A percentile compares a stretch with the other conserved stretches of the same genome.
Conservation (phyloP, 2,888 invertebrate species). For the Xestia rhomboidea region DNA sequence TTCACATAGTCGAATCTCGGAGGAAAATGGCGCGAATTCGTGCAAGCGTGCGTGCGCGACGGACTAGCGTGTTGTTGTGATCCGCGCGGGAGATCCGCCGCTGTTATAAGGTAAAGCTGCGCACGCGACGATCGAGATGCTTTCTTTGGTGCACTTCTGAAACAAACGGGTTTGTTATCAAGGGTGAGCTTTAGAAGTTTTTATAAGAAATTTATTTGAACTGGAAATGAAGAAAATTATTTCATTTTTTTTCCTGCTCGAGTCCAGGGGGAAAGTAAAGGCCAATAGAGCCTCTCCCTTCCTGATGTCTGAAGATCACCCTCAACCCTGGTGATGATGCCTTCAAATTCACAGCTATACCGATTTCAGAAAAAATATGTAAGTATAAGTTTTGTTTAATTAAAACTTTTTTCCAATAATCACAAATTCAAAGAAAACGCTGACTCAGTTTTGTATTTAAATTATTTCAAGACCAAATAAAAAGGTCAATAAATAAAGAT, state of each 20-base stretch:
- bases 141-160: slow-evolving; percentile 68
- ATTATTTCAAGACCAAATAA: slow-evolving; percentile 41
- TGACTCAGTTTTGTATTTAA: slow-evolving; percentile 21
- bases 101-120: slow-evolving; percentile 65
- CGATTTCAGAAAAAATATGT: neutral
- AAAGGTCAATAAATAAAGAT: slow-evolving; percentile 34
- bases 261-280: neutral
- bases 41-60: slow-evolving; percentile 75
- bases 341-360: neutral
- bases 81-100: slow-evolving; percentile 65
- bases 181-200: slow-evolving; percentile 38
- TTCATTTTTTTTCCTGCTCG: neutral
- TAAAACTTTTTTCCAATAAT: neutral
- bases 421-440: slow-evolving; percentile 23
- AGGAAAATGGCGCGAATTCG: slow-evolving; percentile 63
- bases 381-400: neutral
- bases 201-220: neutral
- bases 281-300: neutral
- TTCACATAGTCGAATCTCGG: slow-evolving; percentile 46
- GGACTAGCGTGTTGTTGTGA: slow-evolving; percentile 71
- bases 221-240: neutral
- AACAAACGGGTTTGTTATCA: slow-evolving; percentile 57
- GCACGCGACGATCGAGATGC: slow-evolving; percentile 56
- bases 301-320: neutral
- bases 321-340: neutral